These are phyloP conservation scores for Suricata suricatta DNA, from an alignment of 2,113 vertebrate genomes.

Conservation along the genomic window DNA sequence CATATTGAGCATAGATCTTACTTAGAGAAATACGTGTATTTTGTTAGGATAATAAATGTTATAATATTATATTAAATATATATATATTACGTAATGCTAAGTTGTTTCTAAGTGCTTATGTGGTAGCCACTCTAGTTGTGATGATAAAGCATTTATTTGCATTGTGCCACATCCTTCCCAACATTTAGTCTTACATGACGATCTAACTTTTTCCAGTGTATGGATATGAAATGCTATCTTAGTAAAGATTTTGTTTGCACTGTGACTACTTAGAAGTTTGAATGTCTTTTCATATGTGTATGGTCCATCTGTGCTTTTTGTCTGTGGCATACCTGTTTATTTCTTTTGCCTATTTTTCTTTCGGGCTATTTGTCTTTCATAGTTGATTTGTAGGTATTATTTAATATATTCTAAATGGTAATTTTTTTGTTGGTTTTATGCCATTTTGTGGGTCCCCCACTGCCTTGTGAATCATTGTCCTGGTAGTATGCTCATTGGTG, in stretches of 20 bases:
- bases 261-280: background rate
- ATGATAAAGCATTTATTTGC: background rate
- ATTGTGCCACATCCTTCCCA: background rate
- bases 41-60: too few relatives aligned
- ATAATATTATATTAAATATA: too few relatives aligned
- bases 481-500: background rate
- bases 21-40: background rate
- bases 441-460: background rate
- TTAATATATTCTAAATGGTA: background rate
- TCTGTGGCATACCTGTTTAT: background rate
- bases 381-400: background rate
- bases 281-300: background rate
- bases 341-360: slow-evolving; percentile 1
- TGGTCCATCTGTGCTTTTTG: background rate
- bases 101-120: background rate
- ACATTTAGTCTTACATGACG: background rate
- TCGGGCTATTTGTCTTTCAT: background rate
- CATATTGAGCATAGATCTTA: background rate
- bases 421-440: background rate
- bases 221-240: background rate
- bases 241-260: background rate
- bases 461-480: background rate
- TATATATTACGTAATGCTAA: background rate
- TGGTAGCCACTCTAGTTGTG: background rate
- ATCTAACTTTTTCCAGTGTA: background rate